These are phyloP conservation scores for Numenius phaeopus DNA, from an alignment of 2,797 vertebrate genomes.

Conservation along the genomic window DNA sequence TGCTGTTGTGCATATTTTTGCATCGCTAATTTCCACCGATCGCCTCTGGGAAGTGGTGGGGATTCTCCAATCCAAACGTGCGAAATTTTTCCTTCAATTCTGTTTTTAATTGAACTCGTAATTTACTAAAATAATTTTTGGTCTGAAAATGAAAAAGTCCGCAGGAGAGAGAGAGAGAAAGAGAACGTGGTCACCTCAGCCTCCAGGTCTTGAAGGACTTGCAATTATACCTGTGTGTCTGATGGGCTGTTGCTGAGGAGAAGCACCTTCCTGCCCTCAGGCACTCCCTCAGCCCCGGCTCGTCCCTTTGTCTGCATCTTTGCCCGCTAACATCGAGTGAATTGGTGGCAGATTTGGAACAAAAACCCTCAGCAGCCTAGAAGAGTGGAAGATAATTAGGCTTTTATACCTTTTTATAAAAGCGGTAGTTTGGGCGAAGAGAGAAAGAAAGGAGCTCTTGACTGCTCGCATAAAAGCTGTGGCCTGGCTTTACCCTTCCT, in stretches of 20 bases:
- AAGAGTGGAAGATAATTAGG: not conserved
- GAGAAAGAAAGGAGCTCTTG: not conserved
- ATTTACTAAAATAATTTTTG: not conserved
- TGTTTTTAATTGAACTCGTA: not conserved
- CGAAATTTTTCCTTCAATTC: not conserved
- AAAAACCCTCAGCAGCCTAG: not conserved
- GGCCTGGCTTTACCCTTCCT: not conserved
- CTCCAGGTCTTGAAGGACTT: not conserved
- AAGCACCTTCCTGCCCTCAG: not conserved
- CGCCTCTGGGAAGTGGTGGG: not conserved
- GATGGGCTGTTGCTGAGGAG: not conserved
- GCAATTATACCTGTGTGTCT: not conserved
- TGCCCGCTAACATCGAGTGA: not conserved
- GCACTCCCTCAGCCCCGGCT: not conserved
- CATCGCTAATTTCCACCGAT: not conserved
- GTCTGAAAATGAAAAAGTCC: not conserved
- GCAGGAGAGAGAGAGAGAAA: not conserved
- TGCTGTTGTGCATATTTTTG: not conserved
- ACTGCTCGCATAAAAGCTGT: not conserved
- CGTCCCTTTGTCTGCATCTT: not conserved
- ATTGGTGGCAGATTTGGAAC: not conserved
- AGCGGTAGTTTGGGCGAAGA: not conserved
- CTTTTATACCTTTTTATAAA: not conserved
- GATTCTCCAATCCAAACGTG: not conserved
- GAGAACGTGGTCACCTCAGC: not conserved